A percentile compares a stretch with the other conserved stretches of the same genome.
Conservation (phyloP, 2,888 invertebrate species). For the Anodontia alba region DNA sequence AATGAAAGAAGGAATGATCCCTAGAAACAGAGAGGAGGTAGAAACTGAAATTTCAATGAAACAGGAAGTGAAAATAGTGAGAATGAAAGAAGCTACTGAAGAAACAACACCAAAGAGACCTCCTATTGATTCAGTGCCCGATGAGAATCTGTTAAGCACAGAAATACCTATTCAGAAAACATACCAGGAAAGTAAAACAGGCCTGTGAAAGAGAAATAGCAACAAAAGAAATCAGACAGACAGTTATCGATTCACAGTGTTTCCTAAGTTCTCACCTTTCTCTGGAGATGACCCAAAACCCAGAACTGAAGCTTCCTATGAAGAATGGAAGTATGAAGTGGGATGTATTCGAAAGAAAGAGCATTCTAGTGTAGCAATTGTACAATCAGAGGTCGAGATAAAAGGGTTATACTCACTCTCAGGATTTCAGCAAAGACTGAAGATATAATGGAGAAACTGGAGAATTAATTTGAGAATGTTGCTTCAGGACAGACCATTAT, state of each 20-base stretch:
- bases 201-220: neutral
- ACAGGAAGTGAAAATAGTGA: too few relatives aligned
- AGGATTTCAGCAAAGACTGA: neutral
- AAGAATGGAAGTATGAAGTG: too few relatives aligned
- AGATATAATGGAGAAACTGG: neutral
- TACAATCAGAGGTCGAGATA: neutral
- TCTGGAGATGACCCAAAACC: slow-evolving; percentile 5
- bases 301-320: neutral
- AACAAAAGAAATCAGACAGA: too few relatives aligned
- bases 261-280: neutral
- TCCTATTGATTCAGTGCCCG: neutral
- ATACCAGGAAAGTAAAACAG: neutral
- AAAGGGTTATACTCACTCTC: neutral
- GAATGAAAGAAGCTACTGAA: neutral
- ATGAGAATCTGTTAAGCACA: neutral
- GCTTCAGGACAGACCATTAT: neutral
- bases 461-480: neutral
- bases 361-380: neutral
- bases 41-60: neutral
- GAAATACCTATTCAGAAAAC: neutral
- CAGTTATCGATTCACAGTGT: neutral
- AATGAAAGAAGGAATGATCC: neutral
- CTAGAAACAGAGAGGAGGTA: neutral
- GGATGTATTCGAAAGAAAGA: neutral
- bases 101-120: neutral